Base-by-base conservation (phyloP, 2,113 vertebrate species). In the Pygoscelis antarcticus region DNA sequence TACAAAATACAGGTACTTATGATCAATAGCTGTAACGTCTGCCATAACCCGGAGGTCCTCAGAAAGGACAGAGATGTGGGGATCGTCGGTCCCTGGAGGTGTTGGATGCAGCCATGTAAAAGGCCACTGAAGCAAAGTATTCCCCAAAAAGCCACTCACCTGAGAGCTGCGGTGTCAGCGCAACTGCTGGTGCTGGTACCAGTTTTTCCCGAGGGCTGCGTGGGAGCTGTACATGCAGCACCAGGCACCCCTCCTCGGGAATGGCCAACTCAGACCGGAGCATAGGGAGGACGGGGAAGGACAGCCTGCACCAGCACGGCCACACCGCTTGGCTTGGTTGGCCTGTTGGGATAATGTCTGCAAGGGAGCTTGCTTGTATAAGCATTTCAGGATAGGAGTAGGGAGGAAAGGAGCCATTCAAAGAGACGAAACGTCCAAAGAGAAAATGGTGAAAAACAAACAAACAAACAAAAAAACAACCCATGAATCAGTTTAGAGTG, bases 141-240 rank as follows among this genome's bases (percentile, higher is more conserved):
- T n/a, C 16, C 40, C 29, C 0, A 0, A 36, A 34, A 46, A 10
- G 17, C 38, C 0, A 2, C 13, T 16, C 32, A 3, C 20, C 46
- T 26, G 65, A 0, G 3, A n/a, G 62, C 21, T 16, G 52, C 1
- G 4, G 44, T 15, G 21, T 10, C 16, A 5, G 52, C 12, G 34
- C 2, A 5, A 2, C 30, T 17, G 36, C 38, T 21, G 58, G 40
- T n/a, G 29, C 69, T 44, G 5, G 1, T 11, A 3, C 1, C 8
- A 4, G 51, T 14, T 16, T 17, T 47, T 13, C 51, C 14, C 22
- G 7, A 46, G 57, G 49, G 62, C 42, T 49, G 42, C 3, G 4
- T 4, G 30, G 38, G 83, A 40, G 4, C 13, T 4, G 3, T 8
- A 23, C 1, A 0, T 20, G 40, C 23, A 10, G n/a, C 58, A 8